Conservation (phyloP, 2,797 vertebrate species). For the Tolypeutes matacus region DNA sequence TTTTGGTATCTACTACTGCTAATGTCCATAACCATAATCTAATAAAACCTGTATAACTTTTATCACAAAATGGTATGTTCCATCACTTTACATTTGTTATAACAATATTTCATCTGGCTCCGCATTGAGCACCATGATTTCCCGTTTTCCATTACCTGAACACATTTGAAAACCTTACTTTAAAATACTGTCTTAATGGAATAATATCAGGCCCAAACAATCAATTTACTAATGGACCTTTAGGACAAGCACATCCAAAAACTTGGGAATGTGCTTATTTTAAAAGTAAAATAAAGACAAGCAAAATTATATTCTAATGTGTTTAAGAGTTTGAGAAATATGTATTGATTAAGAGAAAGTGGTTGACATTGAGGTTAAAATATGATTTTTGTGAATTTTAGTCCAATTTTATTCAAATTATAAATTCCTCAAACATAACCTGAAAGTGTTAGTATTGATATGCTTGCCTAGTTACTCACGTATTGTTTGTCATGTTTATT, state of each 20-base stretch:
- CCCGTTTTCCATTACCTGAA: neutral
- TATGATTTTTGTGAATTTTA: conserved; percentile 4
- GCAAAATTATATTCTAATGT: neutral
- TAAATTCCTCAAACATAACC: neutral
- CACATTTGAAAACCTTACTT: conserved; percentile 1
- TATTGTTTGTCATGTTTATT: conserved; percentile 12
- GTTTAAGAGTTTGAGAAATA: neutral
- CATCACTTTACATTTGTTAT: neutral
- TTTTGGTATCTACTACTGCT: neutral
- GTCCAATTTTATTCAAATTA: neutral
- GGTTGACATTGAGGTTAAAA: neutral
- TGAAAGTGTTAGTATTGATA: neutral
- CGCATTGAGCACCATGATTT: neutral
- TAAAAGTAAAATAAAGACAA: neutral
- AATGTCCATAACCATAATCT: neutral
- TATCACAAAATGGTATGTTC: neutral
- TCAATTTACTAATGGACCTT: conserved; percentile 1
- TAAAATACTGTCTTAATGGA: conserved; percentile 37
- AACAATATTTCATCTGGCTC: neutral
- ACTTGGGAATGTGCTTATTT: neutral
- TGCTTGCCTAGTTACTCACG: conserved; percentile 6
- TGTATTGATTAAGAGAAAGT: neutral
- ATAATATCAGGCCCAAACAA: neutral
- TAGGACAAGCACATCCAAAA: conserved; percentile 14
- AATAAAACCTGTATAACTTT: neutral